phyloP scores from a whole-genome alignment of 2,888 invertebrate genomes.

The Drosophila setosimentum region DNA sequence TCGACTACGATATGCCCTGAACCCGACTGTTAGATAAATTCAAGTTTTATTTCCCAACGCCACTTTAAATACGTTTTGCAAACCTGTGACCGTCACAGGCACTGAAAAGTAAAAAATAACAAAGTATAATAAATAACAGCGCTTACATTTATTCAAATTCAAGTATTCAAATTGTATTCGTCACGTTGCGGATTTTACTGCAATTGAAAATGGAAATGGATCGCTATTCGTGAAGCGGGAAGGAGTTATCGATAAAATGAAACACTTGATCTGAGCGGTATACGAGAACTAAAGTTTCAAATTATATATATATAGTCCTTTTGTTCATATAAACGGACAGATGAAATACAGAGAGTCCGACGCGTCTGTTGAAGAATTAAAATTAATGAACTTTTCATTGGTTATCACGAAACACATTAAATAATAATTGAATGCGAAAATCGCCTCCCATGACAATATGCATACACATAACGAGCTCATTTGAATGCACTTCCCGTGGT shows the following conservation, averaged over 20 bases:
- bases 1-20: not conserved
- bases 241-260: not conserved
- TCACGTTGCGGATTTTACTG: not conserved
- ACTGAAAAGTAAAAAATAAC: not conserved
- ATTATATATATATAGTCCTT: not conserved
- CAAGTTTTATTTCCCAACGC: not conserved
- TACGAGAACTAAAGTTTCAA: not conserved
- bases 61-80: not conserved
- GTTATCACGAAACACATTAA: not conserved
- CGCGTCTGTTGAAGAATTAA: not conserved
- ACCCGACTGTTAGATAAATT: not conserved
- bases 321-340: not conserved
- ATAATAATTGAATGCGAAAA: slow-evolving; percentile 1
- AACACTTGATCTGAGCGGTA: not conserved
- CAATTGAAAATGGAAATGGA: not conserved
- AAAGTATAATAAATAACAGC: not conserved
- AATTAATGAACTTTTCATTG: not conserved
- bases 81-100: not conserved
- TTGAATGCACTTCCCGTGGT: not conserved
- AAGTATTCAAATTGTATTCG: not conserved
- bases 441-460: not conserved
- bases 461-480: not conserved
- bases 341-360: not conserved
- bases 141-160: not conserved
- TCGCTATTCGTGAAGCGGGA: not conserved